phyloP scores from a whole-genome alignment of 2,113 vertebrate genomes.

The Poeciliopsis retropinna region DNA sequence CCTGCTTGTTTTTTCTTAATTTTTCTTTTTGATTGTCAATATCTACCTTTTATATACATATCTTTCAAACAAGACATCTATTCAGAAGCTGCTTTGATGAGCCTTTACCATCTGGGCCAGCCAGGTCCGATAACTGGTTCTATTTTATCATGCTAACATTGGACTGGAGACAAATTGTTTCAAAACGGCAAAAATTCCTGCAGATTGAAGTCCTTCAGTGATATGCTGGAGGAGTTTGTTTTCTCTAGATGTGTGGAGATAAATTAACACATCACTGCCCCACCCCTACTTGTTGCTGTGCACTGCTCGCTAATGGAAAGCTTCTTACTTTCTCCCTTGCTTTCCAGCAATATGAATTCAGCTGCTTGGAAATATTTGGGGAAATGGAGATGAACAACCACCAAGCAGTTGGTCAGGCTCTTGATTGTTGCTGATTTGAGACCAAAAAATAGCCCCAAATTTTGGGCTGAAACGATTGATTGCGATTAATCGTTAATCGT shows the following conservation, averaged over 20 bases:
- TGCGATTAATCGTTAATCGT: too few relatives aligned
- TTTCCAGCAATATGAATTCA: too few relatives aligned
- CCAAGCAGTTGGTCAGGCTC: too few relatives aligned
- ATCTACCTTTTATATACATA: neutral
- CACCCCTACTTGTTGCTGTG: neutral
- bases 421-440: too few relatives aligned
- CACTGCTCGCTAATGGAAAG: neutral
- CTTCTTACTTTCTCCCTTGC: neutral
- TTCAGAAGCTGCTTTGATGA: neutral
- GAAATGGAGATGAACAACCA: too few relatives aligned
- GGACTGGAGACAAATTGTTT: neutral
- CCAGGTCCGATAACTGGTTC: constrained; percentile 5
- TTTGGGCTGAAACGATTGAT: too few relatives aligned
- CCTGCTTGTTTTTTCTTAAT: neutral
- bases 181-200: neutral
- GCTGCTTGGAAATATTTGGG: neutral
- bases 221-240: too few relatives aligned
- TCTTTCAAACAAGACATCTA: constrained; percentile 3
- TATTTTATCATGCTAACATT: neutral
- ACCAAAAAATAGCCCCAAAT: too few relatives aligned
- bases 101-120: neutral
- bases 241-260: neutral
- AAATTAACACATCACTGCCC: neutral
- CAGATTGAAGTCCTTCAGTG: too few relatives aligned
- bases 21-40: constrained; percentile 6